Percentiles rank a stretch among this genome's conserved stretches.
These are phyloP conservation scores for Phataginus tetradactyla DNA, from an alignment of 2,797 vertebrate species.

Conservation along the genomic window DNA sequence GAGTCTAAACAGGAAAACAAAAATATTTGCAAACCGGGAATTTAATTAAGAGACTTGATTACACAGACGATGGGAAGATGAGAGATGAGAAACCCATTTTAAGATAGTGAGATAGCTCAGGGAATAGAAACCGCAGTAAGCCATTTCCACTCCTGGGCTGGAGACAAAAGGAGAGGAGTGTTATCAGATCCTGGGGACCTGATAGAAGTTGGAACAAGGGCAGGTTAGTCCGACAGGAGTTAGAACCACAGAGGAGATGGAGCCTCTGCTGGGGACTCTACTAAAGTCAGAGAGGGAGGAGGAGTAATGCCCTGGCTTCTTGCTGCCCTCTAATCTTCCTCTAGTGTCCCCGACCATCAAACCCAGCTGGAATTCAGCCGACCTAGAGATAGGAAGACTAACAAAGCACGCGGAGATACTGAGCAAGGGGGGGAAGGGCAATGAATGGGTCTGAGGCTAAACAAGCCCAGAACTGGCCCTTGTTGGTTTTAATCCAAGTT, in stretches of 20 bases:
- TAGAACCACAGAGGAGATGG: background rate
- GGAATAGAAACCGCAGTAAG: background rate
- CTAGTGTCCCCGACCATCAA: background rate
- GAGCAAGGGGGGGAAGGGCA: background rate
- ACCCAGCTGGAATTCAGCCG: background rate
- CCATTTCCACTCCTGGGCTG: background rate
- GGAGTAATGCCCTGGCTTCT: background rate
- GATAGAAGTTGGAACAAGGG: background rate
- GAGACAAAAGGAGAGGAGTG: background rate
- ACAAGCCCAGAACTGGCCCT: background rate
- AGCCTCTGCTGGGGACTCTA: background rate
- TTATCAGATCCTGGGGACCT: background rate
- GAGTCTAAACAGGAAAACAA: conserved; percentile 36
- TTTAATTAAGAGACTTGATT: background rate
- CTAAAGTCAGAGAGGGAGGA: background rate
- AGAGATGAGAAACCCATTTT: background rate
- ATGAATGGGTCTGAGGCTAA: background rate
- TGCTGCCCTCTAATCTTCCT: background rate
- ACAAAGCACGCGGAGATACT: background rate
- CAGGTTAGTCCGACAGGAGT: background rate
- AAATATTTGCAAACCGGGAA: conserved; percentile 19
- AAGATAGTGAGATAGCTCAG: background rate
- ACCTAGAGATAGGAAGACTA: background rate
- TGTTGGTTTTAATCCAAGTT: background rate
- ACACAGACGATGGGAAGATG: background rate